Evolutionary conservation across 2,888 invertebrate species (phyloP).

Genomic region (Mythimna impura): DNA sequence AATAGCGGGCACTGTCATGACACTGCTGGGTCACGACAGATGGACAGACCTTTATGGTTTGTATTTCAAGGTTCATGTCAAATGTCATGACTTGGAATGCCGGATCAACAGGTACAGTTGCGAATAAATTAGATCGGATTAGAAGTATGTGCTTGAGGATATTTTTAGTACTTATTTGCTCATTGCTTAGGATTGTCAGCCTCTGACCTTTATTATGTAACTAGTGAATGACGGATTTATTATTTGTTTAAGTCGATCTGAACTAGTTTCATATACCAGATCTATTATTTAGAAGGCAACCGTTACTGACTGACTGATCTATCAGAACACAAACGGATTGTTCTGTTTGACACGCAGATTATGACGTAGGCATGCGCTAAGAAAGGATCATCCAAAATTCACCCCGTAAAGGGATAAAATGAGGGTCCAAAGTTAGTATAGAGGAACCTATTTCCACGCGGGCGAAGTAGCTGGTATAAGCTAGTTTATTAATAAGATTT

Average conservation of each 20-base stretch:
- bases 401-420: too few relatives aligned
- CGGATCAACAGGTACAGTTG: conserved; percentile 62
- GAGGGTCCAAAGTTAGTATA: too few relatives aligned
- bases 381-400: too few relatives aligned
- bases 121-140: conserved; percentile 62
- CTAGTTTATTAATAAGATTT: too few relatives aligned
- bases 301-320: too few relatives aligned
- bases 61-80: conserved; percentile 75
- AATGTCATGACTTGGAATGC: conserved; percentile 75
- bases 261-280: not conserved
- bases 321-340: too few relatives aligned
- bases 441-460: too few relatives aligned
- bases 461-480: too few relatives aligned
- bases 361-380: too few relatives aligned
- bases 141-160: conserved; percentile 37
- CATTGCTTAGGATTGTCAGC: conserved; percentile 49
- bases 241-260: conserved; percentile 20
- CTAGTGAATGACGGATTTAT: conserved; percentile 28
- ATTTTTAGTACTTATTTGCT: conserved; percentile 52
- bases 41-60: conserved; percentile 72
- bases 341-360: too few relatives aligned
- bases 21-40: conserved; percentile 74
- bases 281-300: not conserved
- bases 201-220: conserved; percentile 41
- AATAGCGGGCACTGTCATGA: conserved; percentile 73